Conservation (phyloP, 2,888 invertebrate genomes). For the Tiliacea citrago region DNA sequence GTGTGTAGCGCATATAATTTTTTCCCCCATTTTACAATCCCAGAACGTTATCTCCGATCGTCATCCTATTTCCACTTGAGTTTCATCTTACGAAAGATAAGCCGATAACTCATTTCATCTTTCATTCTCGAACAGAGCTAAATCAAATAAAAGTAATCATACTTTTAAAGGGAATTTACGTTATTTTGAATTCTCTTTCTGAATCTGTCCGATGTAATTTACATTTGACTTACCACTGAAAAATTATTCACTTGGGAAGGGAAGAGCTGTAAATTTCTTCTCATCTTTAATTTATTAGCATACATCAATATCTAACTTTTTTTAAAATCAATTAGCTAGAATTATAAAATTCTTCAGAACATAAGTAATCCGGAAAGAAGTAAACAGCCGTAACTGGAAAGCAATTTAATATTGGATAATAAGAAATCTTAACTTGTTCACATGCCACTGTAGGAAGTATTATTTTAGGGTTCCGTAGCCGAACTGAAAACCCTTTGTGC, state of each 20-base stretch:
- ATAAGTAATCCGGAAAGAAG: background rate
- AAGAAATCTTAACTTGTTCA: background rate
- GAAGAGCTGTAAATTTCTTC: background rate
- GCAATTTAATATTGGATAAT: background rate
- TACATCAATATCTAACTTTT: background rate
- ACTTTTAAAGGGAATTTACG: constrained; percentile 50
- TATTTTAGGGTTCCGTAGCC: background rate
- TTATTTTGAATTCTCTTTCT: constrained; percentile 47
- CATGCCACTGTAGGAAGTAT: background rate
- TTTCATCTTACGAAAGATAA: constrained; percentile 53
- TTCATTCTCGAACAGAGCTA: constrained; percentile 21
- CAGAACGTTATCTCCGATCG: constrained; percentile 7
- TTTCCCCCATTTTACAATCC: background rate
- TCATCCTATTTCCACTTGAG: constrained; percentile 23
- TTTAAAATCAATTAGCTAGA: background rate
- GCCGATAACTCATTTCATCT: constrained; percentile 52
- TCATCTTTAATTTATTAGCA: background rate
- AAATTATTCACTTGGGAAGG: constrained; percentile 12
- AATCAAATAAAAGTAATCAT: constrained; percentile 61
- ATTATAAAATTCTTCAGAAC: background rate
- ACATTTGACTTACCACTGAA: constrained; percentile 35
- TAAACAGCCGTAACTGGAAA: background rate
- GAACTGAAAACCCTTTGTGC: background rate
- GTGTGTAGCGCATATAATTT: background rate
- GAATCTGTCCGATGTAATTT: constrained; percentile 37